Percentiles rank a stretch among this genome's conserved stretches.
Evolutionary conservation across 1,140 invertebrate genomes (phyloP).

Genomic region (Scylla paramamosain): DNA sequence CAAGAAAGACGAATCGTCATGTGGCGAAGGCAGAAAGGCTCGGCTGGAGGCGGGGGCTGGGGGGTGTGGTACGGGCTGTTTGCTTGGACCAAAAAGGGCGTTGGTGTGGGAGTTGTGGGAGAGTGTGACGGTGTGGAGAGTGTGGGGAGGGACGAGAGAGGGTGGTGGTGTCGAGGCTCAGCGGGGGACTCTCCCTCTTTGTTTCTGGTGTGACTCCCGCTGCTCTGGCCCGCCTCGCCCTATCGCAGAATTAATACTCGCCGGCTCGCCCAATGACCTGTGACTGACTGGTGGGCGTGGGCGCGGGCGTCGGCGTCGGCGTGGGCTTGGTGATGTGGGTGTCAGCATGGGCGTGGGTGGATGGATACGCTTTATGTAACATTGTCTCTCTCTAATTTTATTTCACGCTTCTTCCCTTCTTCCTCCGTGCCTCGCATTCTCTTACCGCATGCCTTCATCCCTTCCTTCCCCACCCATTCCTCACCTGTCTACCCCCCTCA

Average conservation of each 20-base stretch:
- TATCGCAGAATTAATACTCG: slow-evolving; percentile 67
- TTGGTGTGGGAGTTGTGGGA: background rate
- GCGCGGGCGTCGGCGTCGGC: background rate
- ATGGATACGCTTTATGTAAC: background rate
- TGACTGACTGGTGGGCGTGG: slow-evolving; percentile 61
- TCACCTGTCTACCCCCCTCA: background rate
- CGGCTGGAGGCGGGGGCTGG: background rate
- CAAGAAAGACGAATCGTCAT: slow-evolving; percentile 26
- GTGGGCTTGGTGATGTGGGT: background rate
- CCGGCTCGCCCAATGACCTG: slow-evolving; percentile 56
- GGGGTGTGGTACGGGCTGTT: background rate
- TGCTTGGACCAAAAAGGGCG: background rate
- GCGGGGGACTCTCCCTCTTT: slow-evolving; percentile 63
- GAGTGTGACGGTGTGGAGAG: background rate
- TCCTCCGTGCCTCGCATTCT: background rate
- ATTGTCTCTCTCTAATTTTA: slow-evolving; percentile 10
- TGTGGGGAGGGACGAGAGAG: background rate
- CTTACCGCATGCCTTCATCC: background rate
- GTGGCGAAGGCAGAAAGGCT: background rate
- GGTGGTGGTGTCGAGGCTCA: slow-evolving; percentile 30
- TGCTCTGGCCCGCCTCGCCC: slow-evolving; percentile 53
- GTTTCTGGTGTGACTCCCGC: slow-evolving; percentile 72
- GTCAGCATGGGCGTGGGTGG: background rate
- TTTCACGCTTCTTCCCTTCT: slow-evolving; percentile 14
- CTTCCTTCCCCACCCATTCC: slow-evolving; percentile 12